Conservation (phyloP, 2,888 invertebrate species). For the Agapostemon virescens region DNA sequence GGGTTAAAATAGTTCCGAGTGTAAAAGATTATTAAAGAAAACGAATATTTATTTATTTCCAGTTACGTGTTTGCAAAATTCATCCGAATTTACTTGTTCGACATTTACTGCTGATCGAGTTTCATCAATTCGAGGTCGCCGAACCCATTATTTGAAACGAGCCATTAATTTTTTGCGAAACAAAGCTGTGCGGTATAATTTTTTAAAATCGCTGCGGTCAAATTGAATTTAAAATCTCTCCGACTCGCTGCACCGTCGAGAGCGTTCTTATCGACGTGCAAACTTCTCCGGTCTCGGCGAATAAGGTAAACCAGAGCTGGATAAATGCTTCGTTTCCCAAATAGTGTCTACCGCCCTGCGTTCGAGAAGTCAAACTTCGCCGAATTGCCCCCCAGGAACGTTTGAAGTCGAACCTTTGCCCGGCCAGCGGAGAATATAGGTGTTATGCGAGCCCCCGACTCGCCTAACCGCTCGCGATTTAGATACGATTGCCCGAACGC, state of each 20-base stretch:
- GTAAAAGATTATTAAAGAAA: no score
- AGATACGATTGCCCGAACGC: not conserved
- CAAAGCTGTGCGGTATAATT: no score
- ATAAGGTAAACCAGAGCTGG: no score
- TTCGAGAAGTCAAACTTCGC: slow-evolving; percentile 4
- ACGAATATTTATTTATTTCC: no score
- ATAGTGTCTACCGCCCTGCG: slow-evolving; percentile 2
- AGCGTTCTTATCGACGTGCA: not conserved
- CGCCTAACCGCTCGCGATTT: slow-evolving; percentile 5
- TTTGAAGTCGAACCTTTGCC: slow-evolving; percentile 28
- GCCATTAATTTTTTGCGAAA: no score
- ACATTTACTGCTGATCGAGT: no score
- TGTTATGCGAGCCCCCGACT: not conserved
- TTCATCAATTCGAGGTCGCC: no score
- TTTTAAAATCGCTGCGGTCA: not conserved
- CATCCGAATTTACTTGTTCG: no score
- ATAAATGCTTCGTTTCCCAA: not conserved
- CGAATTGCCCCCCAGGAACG: not conserved
- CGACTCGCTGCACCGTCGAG: not conserved
- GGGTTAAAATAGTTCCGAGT: no score
- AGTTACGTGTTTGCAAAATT: no score
- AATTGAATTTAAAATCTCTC: not conserved
- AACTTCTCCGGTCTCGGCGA: not conserved
- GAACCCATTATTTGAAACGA: no score
- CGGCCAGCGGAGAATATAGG: not conserved